Conservation (phyloP, 2,888 invertebrate species). For the Acleris literana region DNA sequence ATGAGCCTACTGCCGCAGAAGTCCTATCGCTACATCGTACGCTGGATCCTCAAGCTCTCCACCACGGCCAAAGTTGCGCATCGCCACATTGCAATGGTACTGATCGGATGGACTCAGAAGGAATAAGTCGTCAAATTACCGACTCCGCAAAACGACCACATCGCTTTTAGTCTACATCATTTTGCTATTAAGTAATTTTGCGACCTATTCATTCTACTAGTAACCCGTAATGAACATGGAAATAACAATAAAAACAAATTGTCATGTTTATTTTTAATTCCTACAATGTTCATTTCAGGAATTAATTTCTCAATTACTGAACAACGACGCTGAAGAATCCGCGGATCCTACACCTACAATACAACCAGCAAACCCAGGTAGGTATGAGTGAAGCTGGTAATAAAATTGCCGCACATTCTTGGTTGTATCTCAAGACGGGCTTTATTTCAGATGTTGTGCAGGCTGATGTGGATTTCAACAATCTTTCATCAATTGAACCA, state of each 20-base stretch:
- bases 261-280: constrained; percentile 32
- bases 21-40: constrained; percentile 58
- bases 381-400: not conserved
- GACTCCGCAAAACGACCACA: no score
- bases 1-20: constrained; percentile 69
- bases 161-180: no score
- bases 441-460: not conserved
- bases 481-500: not conserved
- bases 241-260: not conserved
- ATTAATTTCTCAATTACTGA: constrained; percentile 60
- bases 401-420: not conserved
- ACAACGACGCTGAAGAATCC: constrained; percentile 60
- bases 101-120: no score
- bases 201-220: no score
- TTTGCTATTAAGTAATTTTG: no score
- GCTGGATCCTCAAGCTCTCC: constrained; percentile 70
- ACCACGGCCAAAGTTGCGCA: constrained; percentile 62
- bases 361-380: constrained; percentile 14
- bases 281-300: constrained; percentile 53
- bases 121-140: no score
- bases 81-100: constrained; percentile 72
- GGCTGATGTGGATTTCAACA: not conserved
- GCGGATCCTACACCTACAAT: not conserved
- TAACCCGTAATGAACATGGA: constrained; percentile 32
- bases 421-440: not conserved